phyloP scores from a whole-genome alignment of 2,797 vertebrate genomes.

The Callimico goeldii region DNA sequence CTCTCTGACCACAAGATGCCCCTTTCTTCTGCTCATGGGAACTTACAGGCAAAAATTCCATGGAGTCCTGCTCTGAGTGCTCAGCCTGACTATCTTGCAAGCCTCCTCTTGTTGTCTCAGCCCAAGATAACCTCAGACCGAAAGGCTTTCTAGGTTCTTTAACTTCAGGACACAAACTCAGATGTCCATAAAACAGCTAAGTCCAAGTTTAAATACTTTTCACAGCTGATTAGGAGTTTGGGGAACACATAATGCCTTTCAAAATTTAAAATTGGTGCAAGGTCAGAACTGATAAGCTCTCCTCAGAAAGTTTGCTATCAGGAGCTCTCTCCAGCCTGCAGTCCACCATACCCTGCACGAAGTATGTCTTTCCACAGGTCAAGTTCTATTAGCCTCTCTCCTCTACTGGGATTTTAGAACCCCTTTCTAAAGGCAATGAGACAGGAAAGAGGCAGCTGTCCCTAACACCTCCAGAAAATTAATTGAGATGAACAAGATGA shows the following conservation, averaged over 20 bases:
- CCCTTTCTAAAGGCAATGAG: not conserved
- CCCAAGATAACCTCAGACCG: not conserved
- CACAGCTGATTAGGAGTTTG: not conserved
- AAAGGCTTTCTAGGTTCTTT: not conserved
- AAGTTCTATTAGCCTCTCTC: not conserved
- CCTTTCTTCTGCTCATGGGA: not conserved
- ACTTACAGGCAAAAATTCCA: not conserved
- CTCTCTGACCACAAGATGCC: no score
- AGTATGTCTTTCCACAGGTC: not conserved
- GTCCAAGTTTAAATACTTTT: not conserved
- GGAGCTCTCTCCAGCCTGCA: not conserved
- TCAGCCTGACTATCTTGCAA: not conserved
- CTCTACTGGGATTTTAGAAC: not conserved
- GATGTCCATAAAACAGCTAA: not conserved
- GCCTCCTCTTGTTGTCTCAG: not conserved
- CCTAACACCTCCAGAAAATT: not conserved
- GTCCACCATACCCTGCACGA: not conserved
- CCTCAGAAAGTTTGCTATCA: not conserved
- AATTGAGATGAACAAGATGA: not conserved
- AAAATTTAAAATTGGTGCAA: not conserved
- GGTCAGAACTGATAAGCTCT: not conserved
- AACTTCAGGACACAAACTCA: not conserved
- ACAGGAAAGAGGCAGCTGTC: not conserved
- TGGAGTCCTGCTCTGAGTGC: not conserved
- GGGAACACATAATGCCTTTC: not conserved